These are phyloP conservation scores for Pogonophryne albipinna DNA, from an alignment of 2,797 vertebrate genomes.

Conservation along the genomic window DNA sequence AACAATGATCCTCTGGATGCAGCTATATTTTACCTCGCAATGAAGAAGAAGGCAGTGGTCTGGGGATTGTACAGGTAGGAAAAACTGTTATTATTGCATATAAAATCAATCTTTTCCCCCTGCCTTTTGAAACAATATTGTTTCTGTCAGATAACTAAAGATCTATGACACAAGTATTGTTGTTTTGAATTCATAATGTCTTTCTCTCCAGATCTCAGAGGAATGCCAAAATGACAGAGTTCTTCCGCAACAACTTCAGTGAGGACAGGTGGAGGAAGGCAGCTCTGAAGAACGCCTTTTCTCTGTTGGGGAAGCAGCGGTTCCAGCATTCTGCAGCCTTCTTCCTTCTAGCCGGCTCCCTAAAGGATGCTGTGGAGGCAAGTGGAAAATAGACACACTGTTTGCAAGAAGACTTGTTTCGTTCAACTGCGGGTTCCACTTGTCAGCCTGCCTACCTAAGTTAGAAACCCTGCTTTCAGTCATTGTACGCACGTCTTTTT, in stretches of 20 bases:
- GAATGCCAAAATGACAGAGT: constrained; percentile 95
- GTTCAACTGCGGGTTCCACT: constrained; percentile 38
- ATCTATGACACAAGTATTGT: constrained; percentile 29
- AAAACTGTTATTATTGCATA: constrained; percentile 38
- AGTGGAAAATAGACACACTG: constrained; percentile 69
- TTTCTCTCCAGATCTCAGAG: constrained; percentile 90
- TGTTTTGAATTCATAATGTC: constrained; percentile 34
- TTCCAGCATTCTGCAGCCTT: constrained; percentile 99
- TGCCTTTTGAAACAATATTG: constrained; percentile 6
- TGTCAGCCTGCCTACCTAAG: too few species aligned
- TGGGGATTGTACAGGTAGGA: constrained; percentile 97
- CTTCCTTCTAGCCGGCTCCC: constrained; percentile 96
- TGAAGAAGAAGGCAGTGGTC: constrained; percentile 98
- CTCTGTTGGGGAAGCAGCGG: constrained; percentile 96
- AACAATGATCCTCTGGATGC: constrained; percentile 97
- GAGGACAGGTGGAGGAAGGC: constrained; percentile 98
- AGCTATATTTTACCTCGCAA: constrained; percentile 96
- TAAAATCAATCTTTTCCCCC: constrained; percentile 12
- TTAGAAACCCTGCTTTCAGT: constrained; percentile 34
- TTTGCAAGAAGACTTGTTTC: constrained; percentile 50
- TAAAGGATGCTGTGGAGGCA: constrained; percentile 98
- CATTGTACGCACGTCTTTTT: too few species aligned
- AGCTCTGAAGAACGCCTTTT: constrained; percentile 98
- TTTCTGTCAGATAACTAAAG: constrained; percentile 31
- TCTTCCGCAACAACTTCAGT: constrained; percentile 97